Percentiles rank a stretch among this genome's conserved stretches.
Conservation (phyloP, 2,888 invertebrate species). For the Cremastinae sp. region DNA sequence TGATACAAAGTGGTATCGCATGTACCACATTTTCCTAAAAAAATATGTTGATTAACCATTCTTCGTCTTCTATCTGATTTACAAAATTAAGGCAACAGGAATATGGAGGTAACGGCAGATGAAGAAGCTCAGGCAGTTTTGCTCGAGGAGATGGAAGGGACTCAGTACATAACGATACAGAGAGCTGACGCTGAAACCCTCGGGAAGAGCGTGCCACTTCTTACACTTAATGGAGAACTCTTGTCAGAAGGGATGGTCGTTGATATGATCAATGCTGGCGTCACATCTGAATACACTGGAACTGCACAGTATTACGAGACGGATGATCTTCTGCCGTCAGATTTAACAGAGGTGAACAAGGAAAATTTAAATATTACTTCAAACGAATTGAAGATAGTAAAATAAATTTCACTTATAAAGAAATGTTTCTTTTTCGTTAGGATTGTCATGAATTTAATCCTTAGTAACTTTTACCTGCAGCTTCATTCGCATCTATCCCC, state of each 20-base stretch:
- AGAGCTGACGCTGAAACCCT: conserved; percentile 75
- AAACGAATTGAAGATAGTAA: background rate
- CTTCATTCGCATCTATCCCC: too few species aligned
- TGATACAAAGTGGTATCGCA: too few species aligned
- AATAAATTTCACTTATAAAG: background rate
- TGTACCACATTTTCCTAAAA: too few species aligned
- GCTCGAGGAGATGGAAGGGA: conserved; percentile 77
- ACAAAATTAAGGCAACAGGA: background rate
- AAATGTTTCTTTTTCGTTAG: too few species aligned
- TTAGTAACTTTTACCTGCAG: too few species aligned
- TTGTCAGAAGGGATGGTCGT: conserved; percentile 79
- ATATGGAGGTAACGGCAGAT: conserved; percentile 75
- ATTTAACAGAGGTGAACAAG: conserved; percentile 74
- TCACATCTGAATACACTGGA: conserved; percentile 73
- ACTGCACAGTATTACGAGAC: conserved; percentile 77
- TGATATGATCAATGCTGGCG: conserved; percentile 78
- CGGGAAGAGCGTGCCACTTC: conserved; percentile 75
- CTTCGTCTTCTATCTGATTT: background rate
- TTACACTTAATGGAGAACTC: conserved; percentile 76
- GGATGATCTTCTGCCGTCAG: conserved; percentile 75
- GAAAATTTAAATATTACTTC: background rate
- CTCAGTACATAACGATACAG: conserved; percentile 80
- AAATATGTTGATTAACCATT: background rate
- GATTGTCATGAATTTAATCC: too few species aligned
- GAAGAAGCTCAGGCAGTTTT: conserved; percentile 78